Percentiles rank a stretch among this genome's conserved stretches.
Conservation (phyloP, 2,113 vertebrate genomes). For the Vombatus ursinus region DNA sequence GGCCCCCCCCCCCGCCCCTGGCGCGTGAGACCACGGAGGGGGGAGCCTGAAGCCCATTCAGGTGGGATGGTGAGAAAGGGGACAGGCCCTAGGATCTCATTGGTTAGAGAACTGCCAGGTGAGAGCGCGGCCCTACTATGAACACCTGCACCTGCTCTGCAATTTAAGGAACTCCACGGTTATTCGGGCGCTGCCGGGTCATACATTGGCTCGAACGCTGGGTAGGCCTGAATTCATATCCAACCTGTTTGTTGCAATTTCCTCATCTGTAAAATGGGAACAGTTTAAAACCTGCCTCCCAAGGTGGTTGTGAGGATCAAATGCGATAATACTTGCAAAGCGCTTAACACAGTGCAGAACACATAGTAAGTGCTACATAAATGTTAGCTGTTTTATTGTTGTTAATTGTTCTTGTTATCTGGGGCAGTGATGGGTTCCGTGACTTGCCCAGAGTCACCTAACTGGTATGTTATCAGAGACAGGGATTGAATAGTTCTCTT, state of each 20-base stretch:
- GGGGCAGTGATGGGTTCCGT: not conserved
- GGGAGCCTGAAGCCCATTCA: no score
- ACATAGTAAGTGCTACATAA: no score
- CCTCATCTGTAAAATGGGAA: not conserved
- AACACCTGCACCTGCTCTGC: not conserved
- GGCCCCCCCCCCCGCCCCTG: not conserved
- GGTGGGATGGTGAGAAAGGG: no score
- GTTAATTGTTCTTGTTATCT: not conserved
- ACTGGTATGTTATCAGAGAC: not conserved
- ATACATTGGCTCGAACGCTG: not conserved
- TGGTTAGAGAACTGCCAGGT: not conserved
- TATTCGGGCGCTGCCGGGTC: not conserved
- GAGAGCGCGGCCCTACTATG: no score
- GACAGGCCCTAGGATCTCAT: not conserved
- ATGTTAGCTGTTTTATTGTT: no score
- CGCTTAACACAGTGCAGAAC: no score
- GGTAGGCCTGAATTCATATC: no score
- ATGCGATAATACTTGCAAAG: not conserved
- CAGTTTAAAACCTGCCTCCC: not conserved
- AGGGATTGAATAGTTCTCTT: not conserved
- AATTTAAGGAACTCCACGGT: not conserved
- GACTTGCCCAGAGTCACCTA: not conserved
- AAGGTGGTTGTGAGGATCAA: not conserved
- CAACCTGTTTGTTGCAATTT: no score
- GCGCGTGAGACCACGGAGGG: not conserved